Percentiles rank a stretch among this genome's conserved stretches.
Evolutionary conservation across 2,888 invertebrate genomes (phyloP).

Genomic region (Polymixis flavicincta): DNA sequence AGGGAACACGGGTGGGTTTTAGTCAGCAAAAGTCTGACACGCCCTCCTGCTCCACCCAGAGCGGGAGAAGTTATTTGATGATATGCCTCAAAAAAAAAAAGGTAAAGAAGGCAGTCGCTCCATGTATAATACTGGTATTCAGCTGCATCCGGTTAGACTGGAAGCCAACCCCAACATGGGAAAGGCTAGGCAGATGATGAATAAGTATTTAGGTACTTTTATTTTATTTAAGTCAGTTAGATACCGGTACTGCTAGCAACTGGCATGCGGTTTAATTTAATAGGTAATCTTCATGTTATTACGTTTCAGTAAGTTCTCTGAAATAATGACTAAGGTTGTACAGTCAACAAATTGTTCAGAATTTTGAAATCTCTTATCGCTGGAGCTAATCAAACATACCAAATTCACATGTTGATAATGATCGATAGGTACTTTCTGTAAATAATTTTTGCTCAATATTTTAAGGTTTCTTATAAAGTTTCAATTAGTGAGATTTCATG

Average conservation of each 20-base stretch:
- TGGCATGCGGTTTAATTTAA: neutral
- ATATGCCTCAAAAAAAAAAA: too few species aligned
- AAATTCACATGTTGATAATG: slow-evolving; percentile 18
- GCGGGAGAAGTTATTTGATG: too few species aligned
- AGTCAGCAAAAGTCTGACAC: too few species aligned
- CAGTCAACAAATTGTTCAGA: slow-evolving; percentile 20
- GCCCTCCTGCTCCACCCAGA: too few species aligned
- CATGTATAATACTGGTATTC: too few species aligned
- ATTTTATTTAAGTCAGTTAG: neutral
- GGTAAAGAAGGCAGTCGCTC: too few species aligned
- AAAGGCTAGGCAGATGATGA: too few species aligned
- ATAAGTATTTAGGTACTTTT: neutral
- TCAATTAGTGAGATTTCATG: neutral
- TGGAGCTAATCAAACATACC: slow-evolving; percentile 33
- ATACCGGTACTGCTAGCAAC: neutral
- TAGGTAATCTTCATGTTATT: slow-evolving; percentile 6
- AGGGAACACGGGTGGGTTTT: too few species aligned
- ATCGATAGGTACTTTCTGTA: slow-evolving; percentile 10
- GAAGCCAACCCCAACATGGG: too few species aligned
- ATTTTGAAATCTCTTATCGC: slow-evolving; percentile 33
- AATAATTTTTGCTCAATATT: neutral
- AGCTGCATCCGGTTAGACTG: too few species aligned
- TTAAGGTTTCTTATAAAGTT: neutral
- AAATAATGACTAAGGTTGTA: slow-evolving; percentile 44
- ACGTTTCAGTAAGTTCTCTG: slow-evolving; percentile 38